A percentile compares a stretch with the other conserved stretches of the same genome.
These are phyloP conservation scores for Denticeps clupeoides DNA, from an alignment of 2,797 vertebrate species.

Conservation along the genomic window DNA sequence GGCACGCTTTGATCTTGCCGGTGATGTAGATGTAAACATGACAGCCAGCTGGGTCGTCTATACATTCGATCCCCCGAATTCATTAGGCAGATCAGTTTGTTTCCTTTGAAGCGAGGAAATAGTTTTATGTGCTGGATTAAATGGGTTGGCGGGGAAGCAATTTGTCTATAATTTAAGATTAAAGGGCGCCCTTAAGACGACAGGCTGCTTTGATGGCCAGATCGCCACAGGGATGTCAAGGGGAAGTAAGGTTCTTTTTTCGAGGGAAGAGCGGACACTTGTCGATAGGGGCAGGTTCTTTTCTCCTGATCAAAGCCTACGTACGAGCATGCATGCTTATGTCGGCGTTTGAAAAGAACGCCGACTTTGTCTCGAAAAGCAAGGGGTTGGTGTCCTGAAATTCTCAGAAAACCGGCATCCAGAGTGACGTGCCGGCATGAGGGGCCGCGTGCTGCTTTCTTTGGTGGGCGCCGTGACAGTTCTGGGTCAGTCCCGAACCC, in stretches of 20 bases:
- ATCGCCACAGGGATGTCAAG: slow-evolving; percentile 9
- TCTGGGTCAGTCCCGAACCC: slow-evolving; percentile 59
- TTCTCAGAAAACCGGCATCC: neutral
- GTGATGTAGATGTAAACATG: too few relatives aligned
- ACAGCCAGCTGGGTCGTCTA: neutral
- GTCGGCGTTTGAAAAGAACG: slow-evolving; percentile 6
- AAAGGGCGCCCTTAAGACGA: slow-evolving; percentile 24
- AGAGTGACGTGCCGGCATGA: slow-evolving; percentile 43
- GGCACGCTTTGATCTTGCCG: too few relatives aligned
- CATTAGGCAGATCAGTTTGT: slow-evolving; percentile 10
- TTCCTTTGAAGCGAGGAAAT: slow-evolving; percentile 13
- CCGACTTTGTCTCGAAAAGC: slow-evolving; percentile 24
- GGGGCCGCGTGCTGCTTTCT: slow-evolving; percentile 51
- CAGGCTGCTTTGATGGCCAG: slow-evolving; percentile 21
- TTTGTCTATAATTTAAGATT: slow-evolving; percentile 27
- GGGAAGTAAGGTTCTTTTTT: slow-evolving; percentile 8
- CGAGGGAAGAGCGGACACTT: too few relatives aligned
- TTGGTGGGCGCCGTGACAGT: slow-evolving; percentile 63
- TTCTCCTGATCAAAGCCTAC: slow-evolving; percentile 29
- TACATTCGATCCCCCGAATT: slow-evolving; percentile 25
- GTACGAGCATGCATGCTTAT: slow-evolving; percentile 12
- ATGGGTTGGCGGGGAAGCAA: slow-evolving; percentile 18
- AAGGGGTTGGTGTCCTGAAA: slow-evolving; percentile 9
- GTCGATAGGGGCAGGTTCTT: slow-evolving; percentile 23
- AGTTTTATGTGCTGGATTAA: slow-evolving; percentile 25